A percentile compares a stretch with the other conserved stretches of the same genome.
These are phyloP conservation scores for Nothocercus nigrocapillus DNA, from an alignment of 2,113 vertebrate species.

Conservation along the genomic window DNA sequence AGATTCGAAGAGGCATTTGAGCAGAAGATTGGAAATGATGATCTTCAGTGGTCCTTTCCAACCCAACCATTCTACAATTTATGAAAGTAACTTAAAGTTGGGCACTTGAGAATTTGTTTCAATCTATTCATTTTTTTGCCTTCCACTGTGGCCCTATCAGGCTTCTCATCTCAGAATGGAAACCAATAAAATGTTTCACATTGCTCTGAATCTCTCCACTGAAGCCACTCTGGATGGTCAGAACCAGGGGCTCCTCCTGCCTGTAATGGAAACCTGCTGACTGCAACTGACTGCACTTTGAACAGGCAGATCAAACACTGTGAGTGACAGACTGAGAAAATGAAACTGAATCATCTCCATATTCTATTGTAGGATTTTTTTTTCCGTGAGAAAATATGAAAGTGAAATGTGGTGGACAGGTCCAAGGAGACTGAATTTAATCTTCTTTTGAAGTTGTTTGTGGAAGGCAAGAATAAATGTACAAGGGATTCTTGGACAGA, in stretches of 20 bases:
- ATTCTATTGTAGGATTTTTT: slow-evolving; percentile 18
- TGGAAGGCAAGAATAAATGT: slow-evolving; percentile 17
- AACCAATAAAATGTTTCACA: neutral
- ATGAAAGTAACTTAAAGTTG: neutral
- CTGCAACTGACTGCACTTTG: neutral
- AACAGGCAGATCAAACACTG: neutral
- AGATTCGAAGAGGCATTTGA: neutral
- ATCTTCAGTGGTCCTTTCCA: neutral
- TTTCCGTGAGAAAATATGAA: slow-evolving; percentile 16
- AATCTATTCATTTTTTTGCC: neutral
- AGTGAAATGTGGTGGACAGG: slow-evolving; percentile 24
- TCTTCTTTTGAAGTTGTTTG: slow-evolving; percentile 53
- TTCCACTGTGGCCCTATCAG: neutral
- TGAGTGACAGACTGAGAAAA: slow-evolving; percentile 34
- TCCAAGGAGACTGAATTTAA: slow-evolving; percentile 44
- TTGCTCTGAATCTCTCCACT: neutral
- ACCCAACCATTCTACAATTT: neutral
- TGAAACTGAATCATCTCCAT: slow-evolving; percentile 36
- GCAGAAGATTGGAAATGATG: neutral
- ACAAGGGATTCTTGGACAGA: slow-evolving; percentile 21
- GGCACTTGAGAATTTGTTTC: neutral
- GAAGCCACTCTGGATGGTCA: neutral
- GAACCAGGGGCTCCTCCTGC: accelerated
- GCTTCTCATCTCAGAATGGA: neutral
- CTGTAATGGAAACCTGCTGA: slow-evolving; percentile 7